Evolutionary conservation across 1,140 invertebrate species (phyloP), one percentile per base, ranked within the genome.

Genomic region (Drosophila bocki): DNA sequence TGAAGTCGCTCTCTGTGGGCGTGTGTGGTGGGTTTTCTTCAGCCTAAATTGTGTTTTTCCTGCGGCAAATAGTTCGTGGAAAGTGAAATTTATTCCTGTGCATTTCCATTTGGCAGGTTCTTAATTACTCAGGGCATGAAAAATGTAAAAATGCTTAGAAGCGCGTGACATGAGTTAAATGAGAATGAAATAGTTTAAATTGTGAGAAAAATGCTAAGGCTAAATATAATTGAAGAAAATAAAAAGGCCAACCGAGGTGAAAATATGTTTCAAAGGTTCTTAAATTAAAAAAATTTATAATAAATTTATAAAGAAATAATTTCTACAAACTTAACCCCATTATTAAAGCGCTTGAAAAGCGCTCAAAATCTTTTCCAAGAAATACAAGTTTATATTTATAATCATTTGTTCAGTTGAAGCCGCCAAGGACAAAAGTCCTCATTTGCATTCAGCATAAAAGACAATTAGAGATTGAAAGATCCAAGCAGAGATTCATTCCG

Each of bases 391-490:
- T 42, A n/a, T 39, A 54, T 54, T 37, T 54, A 22, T 35, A 33
- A 54, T 22, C 3, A 35, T 15, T 54, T 22, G 33, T 22, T 37
- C 3, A 44, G 44, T 19, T 5, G 12, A 17, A 12, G 17, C 35
- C 57, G 3, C 35, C 39, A 65, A 35, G 62, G 62, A 37, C 39
- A 5, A 42, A 42, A 12, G 12, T 33, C 26, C 19, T 74, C 22
- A 62, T 61, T 74, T 37, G 37, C 45, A 51, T 76, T 65, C 39
- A 42, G 19, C 57, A 63, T 62, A 56, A 68, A 56, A 68, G 54
- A 56, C 74, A 77, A 78, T 78, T 78, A 78, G 63, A 78, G 56
- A 78, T 69, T 53, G 74, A 65, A 72, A 74, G 70, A 74, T 74
- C 62, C 42, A 42, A 56, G 41, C 22, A 57, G 39, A 68, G 74